Evolutionary conservation across 2,797 vertebrate species (phyloP).

Genomic region (Menidia menidia): DNA sequence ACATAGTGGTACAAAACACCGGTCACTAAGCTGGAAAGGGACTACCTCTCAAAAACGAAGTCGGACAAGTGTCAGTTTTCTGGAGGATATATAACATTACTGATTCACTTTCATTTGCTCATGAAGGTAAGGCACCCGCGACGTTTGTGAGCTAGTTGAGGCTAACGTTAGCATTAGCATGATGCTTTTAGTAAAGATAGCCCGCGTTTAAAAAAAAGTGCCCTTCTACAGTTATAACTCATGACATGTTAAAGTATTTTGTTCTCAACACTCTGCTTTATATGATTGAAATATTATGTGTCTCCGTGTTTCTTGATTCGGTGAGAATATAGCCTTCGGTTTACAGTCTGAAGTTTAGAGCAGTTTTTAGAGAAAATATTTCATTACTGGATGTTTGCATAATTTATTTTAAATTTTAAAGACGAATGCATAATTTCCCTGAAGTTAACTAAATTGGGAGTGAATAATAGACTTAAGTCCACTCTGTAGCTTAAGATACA

Average conservation of each 20-base stretch:
- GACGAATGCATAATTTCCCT: neutral
- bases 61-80: neutral
- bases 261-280: too few species aligned
- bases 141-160: conserved; percentile 7
- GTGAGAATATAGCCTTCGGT: neutral
- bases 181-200: conserved; percentile 8
- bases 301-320: neutral
- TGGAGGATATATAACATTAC: neutral
- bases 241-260: rapidly evolving
- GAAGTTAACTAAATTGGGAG: too few species aligned
- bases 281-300: neutral
- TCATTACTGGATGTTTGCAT: neutral
- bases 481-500: neutral
- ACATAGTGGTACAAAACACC: conserved; percentile 1
- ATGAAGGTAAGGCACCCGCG: conserved; percentile 42
- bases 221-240: neutral
- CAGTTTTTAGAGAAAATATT: neutral
- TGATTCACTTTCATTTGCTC: neutral
- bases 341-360: neutral
- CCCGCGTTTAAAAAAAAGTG: conserved; percentile 29
- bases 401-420: neutral
- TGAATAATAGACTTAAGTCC: too few species aligned
- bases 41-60: neutral
- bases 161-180: conserved; percentile 52
- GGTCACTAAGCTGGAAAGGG: neutral